A percentile compares a stretch with the other conserved stretches of the same genome.
Evolutionary conservation across 2,797 vertebrate species (phyloP).

Genomic region (Manis pentadactyla): DNA sequence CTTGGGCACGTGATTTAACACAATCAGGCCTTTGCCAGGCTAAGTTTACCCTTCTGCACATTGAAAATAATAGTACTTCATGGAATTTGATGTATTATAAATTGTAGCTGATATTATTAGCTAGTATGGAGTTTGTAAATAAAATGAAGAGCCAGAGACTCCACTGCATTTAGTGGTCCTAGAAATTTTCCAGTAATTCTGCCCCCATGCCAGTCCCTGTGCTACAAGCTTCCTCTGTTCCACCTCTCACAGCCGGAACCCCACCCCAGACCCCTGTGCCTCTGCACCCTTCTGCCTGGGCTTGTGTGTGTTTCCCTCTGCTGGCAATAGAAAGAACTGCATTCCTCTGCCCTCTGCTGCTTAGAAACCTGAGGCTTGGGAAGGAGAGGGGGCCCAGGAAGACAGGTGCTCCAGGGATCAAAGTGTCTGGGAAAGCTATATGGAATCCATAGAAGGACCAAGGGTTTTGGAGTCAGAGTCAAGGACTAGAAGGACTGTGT

Average conservation of each 20-base stretch:
- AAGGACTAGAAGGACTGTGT: not conserved
- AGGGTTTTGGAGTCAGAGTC: not conserved
- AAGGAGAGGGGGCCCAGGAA: not conserved
- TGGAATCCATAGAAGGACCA: not conserved
- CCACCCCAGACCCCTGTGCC: not conserved
- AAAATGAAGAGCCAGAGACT: constrained; percentile 26
- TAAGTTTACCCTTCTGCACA: not conserved
- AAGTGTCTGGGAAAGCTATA: not conserved
- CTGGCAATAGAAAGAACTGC: constrained; percentile 50
- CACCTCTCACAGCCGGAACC: not conserved
- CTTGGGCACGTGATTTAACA: constrained; percentile 34
- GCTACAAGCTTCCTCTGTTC: not conserved
- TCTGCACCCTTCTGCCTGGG: not conserved
- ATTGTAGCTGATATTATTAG: not conserved
- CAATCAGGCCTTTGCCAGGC: not conserved
- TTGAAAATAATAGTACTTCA: not conserved
- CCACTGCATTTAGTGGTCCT: not conserved
- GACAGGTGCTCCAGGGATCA: not conserved
- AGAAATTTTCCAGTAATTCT: not conserved
- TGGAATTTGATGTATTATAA: not conserved
- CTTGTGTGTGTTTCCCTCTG: constrained; percentile 65
- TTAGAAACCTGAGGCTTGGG: not conserved
- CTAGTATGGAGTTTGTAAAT: not conserved
- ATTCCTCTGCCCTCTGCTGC: not conserved
- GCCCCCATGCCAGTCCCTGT: not conserved